Conservation (phyloP, 2,797 vertebrate species). For the Chiloscyllium punctatum region DNA sequence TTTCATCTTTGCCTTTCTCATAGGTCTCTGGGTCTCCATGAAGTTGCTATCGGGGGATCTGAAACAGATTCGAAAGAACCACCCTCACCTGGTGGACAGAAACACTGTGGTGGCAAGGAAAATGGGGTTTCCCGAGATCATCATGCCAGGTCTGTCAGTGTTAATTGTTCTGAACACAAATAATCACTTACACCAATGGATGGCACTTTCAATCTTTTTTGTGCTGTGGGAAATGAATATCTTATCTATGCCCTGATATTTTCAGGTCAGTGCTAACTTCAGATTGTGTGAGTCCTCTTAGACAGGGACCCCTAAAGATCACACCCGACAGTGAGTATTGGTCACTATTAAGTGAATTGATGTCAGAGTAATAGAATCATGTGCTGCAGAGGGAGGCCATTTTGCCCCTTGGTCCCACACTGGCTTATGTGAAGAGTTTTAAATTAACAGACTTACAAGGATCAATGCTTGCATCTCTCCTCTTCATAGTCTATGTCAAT, state of each 20-base stretch:
- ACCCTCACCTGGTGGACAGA: slow-evolving; percentile 51
- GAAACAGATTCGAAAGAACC: slow-evolving; percentile 48
- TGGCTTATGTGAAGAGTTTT: no score
- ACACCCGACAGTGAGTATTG: no score
- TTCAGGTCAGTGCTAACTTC: background rate
- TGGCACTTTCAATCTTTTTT: background rate
- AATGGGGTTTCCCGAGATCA: slow-evolving; percentile 52
- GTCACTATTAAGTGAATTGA: background rate
- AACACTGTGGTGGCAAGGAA: slow-evolving; percentile 49
- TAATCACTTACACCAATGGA: background rate
- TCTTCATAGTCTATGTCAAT: no score
- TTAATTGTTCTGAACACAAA: background rate
- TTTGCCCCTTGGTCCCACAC: background rate
- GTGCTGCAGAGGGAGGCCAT: background rate
- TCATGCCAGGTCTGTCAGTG: slow-evolving; percentile 50
- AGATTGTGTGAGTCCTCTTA: background rate
- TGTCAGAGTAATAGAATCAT: background rate
- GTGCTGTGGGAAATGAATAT: background rate
- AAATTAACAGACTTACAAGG: no score
- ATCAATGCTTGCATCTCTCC: no score
- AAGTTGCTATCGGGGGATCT: slow-evolving; percentile 51
- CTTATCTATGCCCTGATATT: background rate
- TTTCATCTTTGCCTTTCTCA: background rate
- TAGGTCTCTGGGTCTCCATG: slow-evolving; percentile 55
- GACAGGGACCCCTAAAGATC: background rate